Evolutionary conservation across 2,113 vertebrate genomes (phyloP).

Genomic region (Brachyistius frenatus): DNA sequence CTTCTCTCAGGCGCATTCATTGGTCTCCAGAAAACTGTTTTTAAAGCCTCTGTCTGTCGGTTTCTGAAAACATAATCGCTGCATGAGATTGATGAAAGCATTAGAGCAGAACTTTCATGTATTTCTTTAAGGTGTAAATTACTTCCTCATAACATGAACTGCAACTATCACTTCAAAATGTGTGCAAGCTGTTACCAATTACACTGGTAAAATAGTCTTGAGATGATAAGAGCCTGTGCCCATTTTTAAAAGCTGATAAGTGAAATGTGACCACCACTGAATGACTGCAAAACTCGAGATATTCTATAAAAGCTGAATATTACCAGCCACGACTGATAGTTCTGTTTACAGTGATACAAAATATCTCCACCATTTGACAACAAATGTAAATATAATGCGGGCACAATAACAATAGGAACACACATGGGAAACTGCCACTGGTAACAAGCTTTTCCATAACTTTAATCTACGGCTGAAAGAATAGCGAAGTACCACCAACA

Average conservation of each 20-base stretch:
- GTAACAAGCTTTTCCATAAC: not conserved
- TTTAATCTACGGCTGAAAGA: slow-evolving; percentile 1
- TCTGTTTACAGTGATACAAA: slow-evolving; percentile 19
- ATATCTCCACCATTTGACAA: not conserved
- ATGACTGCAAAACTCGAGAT: slow-evolving; percentile 33
- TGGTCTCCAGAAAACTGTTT: slow-evolving; percentile 44
- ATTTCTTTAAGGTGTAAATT: slow-evolving; percentile 61
- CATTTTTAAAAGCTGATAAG: slow-evolving; percentile 56
- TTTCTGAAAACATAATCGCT: slow-evolving; percentile 38
- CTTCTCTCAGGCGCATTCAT: slow-evolving; percentile 37
- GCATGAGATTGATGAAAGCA: slow-evolving; percentile 48
- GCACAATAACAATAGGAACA: not conserved
- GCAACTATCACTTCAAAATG: slow-evolving; percentile 44
- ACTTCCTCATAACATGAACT: slow-evolving; percentile 25
- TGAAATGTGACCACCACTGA: slow-evolving; percentile 33
- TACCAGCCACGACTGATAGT: slow-evolving; percentile 8
- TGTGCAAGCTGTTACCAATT: slow-evolving; percentile 48
- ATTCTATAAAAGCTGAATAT: slow-evolving; percentile 15
- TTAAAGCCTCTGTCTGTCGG: slow-evolving; percentile 10
- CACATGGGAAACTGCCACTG: not conserved
- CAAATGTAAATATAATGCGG: slow-evolving; percentile 1
- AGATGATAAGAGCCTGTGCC: slow-evolving; percentile 37
- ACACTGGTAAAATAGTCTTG: slow-evolving; percentile 35
- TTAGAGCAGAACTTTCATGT: slow-evolving; percentile 28
- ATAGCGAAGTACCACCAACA: not conserved